Conservation (phyloP, 1,140 invertebrate genomes). For the Drosophila punjabiensis region DNA sequence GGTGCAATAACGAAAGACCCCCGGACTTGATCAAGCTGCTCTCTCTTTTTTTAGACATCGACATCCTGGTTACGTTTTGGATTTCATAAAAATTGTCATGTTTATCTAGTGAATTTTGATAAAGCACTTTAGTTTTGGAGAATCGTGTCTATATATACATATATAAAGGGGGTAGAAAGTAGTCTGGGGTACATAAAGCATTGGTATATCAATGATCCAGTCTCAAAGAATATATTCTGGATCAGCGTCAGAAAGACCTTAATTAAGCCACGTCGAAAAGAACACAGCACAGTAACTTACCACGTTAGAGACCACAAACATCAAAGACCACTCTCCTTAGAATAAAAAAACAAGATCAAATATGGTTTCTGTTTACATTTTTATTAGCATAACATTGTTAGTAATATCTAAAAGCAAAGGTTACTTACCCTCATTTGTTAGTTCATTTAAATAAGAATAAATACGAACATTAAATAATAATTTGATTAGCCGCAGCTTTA, state of each 20-base stretch:
- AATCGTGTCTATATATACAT: background rate
- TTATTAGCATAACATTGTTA: constrained; percentile 16
- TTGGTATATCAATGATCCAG: too few relatives aligned
- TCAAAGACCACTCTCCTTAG: background rate
- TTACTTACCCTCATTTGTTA: constrained; percentile 25
- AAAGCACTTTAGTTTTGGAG: background rate
- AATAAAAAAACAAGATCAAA: constrained; percentile 1
- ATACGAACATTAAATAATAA: background rate
- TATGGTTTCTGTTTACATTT: constrained; percentile 8
- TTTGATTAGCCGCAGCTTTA: constrained; percentile 18
- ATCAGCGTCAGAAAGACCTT: too few relatives aligned
- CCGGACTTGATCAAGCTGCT: background rate
- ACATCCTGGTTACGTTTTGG: background rate
- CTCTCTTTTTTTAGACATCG: background rate
- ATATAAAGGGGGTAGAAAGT: too few relatives aligned
- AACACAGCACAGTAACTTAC: too few relatives aligned
- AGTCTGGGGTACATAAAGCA: too few relatives aligned
- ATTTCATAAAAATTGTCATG: background rate
- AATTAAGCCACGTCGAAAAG: too few relatives aligned
- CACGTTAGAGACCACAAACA: too few relatives aligned
- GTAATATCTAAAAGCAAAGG: background rate
- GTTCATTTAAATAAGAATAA: background rate
- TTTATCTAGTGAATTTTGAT: background rate
- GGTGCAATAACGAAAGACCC: background rate
- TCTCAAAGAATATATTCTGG: too few relatives aligned